phyloP scores from a whole-genome alignment of 2,888 invertebrate species.

The Perizoma affinitatum region DNA sequence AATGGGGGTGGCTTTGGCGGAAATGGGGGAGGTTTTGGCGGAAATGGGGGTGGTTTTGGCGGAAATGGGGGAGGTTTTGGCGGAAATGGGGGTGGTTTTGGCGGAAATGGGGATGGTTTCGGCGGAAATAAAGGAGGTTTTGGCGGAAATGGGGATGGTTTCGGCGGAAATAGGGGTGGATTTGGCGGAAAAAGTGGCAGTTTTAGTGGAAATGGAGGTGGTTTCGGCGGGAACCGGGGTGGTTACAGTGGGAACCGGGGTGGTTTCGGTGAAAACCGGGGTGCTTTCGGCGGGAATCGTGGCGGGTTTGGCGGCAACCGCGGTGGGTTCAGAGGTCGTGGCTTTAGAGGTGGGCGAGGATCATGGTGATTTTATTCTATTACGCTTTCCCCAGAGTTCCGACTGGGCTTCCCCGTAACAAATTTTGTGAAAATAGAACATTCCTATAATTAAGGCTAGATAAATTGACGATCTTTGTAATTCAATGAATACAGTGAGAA shows the following conservation, averaged over 20 bases:
- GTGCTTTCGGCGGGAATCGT: constrained; percentile 34
- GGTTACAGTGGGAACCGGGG: constrained; percentile 44
- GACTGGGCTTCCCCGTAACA: neutral
- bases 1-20: constrained; percentile 44
- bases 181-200: constrained; percentile 49
- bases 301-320: constrained; percentile 37
- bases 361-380: constrained; percentile 3
- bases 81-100: constrained; percentile 42
- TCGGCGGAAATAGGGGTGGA: constrained; percentile 37
- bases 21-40: constrained; percentile 37
- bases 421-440: constrained; percentile 1
- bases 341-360: constrained; percentile 38
- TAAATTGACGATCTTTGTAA: constrained; percentile 17
- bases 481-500: constrained; percentile 18
- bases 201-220: constrained; percentile 43
- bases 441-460: constrained; percentile 5
- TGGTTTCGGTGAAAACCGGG: constrained; percentile 41
- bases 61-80: constrained; percentile 35
- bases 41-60: constrained; percentile 28
- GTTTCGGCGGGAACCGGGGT: constrained; percentile 42
- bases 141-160: constrained; percentile 39
- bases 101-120: too few species aligned
- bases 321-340: constrained; percentile 36
- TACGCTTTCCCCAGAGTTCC: too few species aligned
- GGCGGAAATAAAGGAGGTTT: too few species aligned